Evolutionary conservation across 2,797 vertebrate genomes (phyloP), one percentile per base, ranked within the genome.

Genomic region (Crenuchus spilurus): DNA sequence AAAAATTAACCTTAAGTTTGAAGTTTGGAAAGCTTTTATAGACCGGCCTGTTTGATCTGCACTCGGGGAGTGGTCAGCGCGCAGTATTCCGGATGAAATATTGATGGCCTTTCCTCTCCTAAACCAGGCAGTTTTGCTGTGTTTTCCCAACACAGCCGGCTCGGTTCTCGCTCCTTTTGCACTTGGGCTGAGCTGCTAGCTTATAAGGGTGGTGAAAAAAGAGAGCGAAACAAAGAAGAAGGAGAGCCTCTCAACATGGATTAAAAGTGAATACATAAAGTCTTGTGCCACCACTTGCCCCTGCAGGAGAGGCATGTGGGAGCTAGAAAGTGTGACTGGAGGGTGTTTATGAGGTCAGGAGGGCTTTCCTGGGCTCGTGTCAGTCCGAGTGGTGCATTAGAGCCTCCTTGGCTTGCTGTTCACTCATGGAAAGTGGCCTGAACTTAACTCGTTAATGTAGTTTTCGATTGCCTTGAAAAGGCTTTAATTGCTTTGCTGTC

Each of bases 1-100:
- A 76, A 81, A 76, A 81, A 61, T 57, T 60, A 76, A 80, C 87
- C 85, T 77, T 80, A 82, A 87, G 82, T 78, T 35, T 84, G 83
- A 87, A 87, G 85, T 86, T 81, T 84, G 88, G 89, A 62, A 90
- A 86, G 87, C 84, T 85, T 86, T 80, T 72, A 86, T 66, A 54
- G 71, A 39, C 24, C 77, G 77, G 82, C 86, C 88, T 84, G 78
- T 82, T 87, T 85, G 82, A 86, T 84, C 75, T 80, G 69, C 80
- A 72, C 63, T 42, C 63, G 64, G 79, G 65, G 57, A 83, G 82
- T 86, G 66, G 70, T 77, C 85, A 83, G 87, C 85, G 83, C 80
- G 83, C 82, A 74, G 74, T 24, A 30, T 78, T 66, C 83, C 82
- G 72, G 83, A 90, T 90, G 80, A 91, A 89, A 89, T 84, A 90